phyloP scores from a whole-genome alignment of 2,888 invertebrate genomes.

The Coleophora flavipennella region DNA sequence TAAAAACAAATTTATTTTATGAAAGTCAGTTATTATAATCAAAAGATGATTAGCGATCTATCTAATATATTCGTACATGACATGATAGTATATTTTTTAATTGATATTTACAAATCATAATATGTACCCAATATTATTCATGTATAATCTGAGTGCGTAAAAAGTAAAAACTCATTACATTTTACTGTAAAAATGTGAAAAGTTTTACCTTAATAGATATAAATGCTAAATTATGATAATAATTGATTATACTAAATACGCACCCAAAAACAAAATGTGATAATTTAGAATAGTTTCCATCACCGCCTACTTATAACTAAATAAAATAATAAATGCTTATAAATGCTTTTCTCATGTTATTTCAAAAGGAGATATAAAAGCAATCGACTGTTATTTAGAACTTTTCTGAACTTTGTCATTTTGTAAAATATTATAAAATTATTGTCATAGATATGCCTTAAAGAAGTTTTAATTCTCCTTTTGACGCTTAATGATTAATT shows the following conservation, averaged over 20 bases:
- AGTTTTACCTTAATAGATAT: slow-evolving; percentile 13
- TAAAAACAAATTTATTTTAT: too few species aligned
- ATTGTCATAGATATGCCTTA: too few species aligned
- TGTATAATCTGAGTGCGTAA: too few species aligned
- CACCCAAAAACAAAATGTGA: slow-evolving; percentile 11
- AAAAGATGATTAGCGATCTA: slow-evolving; percentile 1
- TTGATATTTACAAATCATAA: slow-evolving; percentile 50
- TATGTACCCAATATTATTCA: slow-evolving; percentile 18
- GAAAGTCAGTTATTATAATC: slow-evolving; percentile 1
- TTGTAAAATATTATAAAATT: too few species aligned
- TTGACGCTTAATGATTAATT: too few species aligned
- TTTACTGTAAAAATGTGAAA: too few species aligned
- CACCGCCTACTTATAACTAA: background rate
- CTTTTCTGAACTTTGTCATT: slow-evolving; percentile 1
- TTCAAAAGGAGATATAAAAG: background rate
- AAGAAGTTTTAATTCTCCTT: too few species aligned
- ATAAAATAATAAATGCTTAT: slow-evolving; percentile 7
- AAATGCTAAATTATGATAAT: slow-evolving; percentile 2
- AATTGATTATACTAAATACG: slow-evolving; percentile 3
- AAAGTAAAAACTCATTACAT: too few species aligned
- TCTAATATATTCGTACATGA: too few species aligned
- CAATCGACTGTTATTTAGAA: background rate
- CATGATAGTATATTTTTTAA: slow-evolving; percentile 24
- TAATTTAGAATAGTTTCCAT: too few species aligned
- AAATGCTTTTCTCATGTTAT: slow-evolving; percentile 7